A percentile compares a stretch with the other conserved stretches of the same genome.
Evolutionary conservation across 2,113 vertebrate genomes (phyloP).

Genomic region (Paedocypris sp.): DNA sequence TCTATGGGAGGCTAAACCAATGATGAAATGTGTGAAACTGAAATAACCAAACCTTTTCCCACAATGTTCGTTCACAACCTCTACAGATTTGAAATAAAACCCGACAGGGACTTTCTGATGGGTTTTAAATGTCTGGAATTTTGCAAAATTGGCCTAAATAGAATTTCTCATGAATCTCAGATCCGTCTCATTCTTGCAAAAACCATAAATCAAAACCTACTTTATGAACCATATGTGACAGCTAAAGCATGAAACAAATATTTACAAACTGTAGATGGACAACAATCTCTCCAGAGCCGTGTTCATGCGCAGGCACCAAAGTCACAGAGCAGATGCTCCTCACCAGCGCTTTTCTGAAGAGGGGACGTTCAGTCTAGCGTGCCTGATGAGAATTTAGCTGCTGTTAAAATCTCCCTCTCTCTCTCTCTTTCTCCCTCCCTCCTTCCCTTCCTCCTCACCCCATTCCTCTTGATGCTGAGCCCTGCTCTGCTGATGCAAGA

Average conservation of each 20-base stretch:
- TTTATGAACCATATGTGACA: neutral
- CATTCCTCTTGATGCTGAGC: slow-evolving; percentile 57
- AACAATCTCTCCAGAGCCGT: slow-evolving; percentile 23
- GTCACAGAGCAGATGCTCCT: slow-evolving; percentile 13
- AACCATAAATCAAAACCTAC: too few relatives aligned
- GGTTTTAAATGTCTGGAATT: too few relatives aligned
- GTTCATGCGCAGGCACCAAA: slow-evolving; percentile 23
- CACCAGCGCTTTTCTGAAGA: slow-evolving; percentile 20
- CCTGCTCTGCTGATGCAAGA: slow-evolving; percentile 65
- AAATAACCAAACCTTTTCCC: too few relatives aligned
- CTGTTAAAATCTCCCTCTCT: slow-evolving; percentile 7
- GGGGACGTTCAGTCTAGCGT: slow-evolving; percentile 17
- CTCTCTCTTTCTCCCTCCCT: neutral
- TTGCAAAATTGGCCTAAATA: too few relatives aligned
- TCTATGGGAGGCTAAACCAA: too few relatives aligned
- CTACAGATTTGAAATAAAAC: too few relatives aligned
- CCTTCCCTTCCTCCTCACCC: slow-evolving; percentile 25
- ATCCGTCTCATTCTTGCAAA: too few relatives aligned
- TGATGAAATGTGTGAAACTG: too few relatives aligned
- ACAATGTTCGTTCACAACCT: too few relatives aligned
- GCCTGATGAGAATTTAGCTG: slow-evolving; percentile 32
- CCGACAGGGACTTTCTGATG: too few relatives aligned
- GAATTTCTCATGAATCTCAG: too few relatives aligned
- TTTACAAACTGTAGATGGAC: slow-evolving; percentile 46
- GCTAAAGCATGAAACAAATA: slow-evolving; percentile 44